Percentiles rank a stretch among this genome's conserved stretches.
Conservation (phyloP, 2,113 vertebrate species). For the Ptilonorhynchus violaceus region DNA sequence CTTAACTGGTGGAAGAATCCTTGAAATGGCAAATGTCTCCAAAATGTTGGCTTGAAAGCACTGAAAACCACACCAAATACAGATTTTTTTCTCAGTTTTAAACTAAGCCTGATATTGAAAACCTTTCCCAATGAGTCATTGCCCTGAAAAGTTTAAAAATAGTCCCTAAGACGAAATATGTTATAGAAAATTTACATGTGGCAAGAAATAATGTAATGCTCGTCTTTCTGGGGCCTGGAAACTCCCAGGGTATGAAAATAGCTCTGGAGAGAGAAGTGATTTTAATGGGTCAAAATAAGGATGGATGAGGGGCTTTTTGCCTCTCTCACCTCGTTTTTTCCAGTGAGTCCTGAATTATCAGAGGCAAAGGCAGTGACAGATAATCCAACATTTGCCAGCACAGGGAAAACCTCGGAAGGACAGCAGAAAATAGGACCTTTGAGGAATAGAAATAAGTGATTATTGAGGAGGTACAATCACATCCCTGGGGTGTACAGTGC, state of each 20-base stretch:
- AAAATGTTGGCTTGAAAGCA: background rate
- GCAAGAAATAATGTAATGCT: background rate
- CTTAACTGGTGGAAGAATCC: background rate
- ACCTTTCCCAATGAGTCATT: background rate
- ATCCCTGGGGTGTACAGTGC: background rate
- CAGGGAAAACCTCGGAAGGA: background rate
- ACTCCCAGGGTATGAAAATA: background rate
- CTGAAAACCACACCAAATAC: background rate
- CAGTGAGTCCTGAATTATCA: background rate
- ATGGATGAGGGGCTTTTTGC: background rate
- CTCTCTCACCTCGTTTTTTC: background rate
- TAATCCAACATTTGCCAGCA: background rate
- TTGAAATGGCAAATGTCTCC: background rate
- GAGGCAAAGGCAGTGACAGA: background rate
- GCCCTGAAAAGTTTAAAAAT: background rate
- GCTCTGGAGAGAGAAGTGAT: background rate
- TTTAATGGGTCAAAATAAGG: background rate
- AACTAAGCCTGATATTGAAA: background rate
- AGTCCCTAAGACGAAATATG: background rate
- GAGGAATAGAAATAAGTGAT: background rate
- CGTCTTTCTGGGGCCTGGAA: background rate
- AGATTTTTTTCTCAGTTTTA: background rate
- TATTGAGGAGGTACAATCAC: background rate
- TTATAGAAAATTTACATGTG: background rate
- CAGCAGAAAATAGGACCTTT: background rate